phyloP scores from a whole-genome alignment of 1,140 invertebrate species.

The Drosophila lini region DNA sequence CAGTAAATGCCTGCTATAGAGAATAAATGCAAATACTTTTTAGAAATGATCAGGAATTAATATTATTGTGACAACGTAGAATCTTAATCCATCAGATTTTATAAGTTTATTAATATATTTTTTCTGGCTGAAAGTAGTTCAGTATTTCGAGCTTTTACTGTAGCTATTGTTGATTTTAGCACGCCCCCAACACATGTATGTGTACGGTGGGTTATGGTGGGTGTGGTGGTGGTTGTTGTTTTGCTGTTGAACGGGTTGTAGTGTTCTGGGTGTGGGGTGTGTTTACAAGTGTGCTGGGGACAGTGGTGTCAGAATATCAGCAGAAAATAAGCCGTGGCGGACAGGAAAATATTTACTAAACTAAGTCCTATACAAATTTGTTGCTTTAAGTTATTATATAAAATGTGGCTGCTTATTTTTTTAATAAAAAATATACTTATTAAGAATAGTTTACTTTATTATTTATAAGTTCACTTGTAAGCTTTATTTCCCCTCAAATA shows the following conservation, averaged over 20 bases:
- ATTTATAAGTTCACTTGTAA: too few relatives aligned
- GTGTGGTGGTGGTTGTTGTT: conserved; percentile 6
- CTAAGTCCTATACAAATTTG: not conserved
- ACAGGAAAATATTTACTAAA: not conserved
- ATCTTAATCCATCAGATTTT: not conserved
- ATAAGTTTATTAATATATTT: too few relatives aligned
- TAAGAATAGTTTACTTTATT: too few relatives aligned
- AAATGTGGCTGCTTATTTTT: too few relatives aligned
- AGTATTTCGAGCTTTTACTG: not conserved
- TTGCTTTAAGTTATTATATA: too few relatives aligned
- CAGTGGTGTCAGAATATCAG: conserved; percentile 9
- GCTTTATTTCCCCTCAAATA: not conserved
- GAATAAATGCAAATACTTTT: not conserved
- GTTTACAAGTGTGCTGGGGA: conserved; percentile 4
- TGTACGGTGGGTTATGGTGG: conserved; percentile 14
- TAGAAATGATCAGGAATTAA: not conserved
- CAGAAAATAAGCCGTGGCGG: not conserved
- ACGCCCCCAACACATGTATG: conserved; percentile 51
- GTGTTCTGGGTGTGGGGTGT: not conserved
- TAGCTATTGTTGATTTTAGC: conserved; percentile 47
- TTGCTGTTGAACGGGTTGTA: not conserved
- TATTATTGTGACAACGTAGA: not conserved
- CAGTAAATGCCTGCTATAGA: not conserved
- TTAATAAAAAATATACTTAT: too few relatives aligned
- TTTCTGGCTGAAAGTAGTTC: not conserved